These are phyloP conservation scores for Thinocorus orbignyianus DNA, from an alignment of 2,113 vertebrate species.

Conservation along the genomic window DNA sequence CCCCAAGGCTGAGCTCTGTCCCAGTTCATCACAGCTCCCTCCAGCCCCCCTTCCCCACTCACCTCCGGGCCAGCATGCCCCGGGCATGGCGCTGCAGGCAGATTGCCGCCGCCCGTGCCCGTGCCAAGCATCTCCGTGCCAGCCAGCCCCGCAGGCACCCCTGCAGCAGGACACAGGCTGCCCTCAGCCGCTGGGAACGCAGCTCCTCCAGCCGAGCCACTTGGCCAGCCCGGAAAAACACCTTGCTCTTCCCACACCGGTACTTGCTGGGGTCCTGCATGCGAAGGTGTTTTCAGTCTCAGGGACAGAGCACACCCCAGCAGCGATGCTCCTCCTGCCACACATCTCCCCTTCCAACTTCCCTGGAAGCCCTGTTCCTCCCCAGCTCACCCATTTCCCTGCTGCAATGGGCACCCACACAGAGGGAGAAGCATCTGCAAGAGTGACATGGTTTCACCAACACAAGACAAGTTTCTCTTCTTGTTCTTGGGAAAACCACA, in stretches of 20 bases:
- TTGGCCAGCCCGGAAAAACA: conserved; percentile 78
- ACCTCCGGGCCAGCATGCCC: neutral
- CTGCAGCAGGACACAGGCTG: conserved; percentile 74
- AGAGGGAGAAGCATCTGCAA: neutral
- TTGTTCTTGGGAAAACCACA: neutral
- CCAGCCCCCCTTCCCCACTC: rapidly evolving
- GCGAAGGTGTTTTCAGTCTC: neutral
- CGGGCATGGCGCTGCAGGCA: conserved; percentile 64
- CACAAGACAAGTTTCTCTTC: neutral
- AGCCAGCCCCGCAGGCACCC: conserved; percentile 77
- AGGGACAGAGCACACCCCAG: rapidly evolving
- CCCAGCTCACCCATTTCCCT: neutral
- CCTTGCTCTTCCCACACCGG: conserved; percentile 76
- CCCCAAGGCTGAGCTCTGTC: neutral
- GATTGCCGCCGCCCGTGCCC: neutral
- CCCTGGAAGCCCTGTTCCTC: neutral
- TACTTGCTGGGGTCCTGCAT: conserved; percentile 64
- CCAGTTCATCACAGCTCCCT: neutral
- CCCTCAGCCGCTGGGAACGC: conserved; percentile 58
- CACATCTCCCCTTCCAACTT: neutral
- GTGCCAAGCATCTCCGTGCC: conserved; percentile 33
- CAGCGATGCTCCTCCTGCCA: neutral
- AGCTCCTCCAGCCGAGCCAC: conserved; percentile 79
- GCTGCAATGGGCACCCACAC: neutral
- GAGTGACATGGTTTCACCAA: neutral